These are phyloP conservation scores for Andricus quercusramuli DNA, from an alignment of 2,888 invertebrate genomes.

Conservation along the genomic window DNA sequence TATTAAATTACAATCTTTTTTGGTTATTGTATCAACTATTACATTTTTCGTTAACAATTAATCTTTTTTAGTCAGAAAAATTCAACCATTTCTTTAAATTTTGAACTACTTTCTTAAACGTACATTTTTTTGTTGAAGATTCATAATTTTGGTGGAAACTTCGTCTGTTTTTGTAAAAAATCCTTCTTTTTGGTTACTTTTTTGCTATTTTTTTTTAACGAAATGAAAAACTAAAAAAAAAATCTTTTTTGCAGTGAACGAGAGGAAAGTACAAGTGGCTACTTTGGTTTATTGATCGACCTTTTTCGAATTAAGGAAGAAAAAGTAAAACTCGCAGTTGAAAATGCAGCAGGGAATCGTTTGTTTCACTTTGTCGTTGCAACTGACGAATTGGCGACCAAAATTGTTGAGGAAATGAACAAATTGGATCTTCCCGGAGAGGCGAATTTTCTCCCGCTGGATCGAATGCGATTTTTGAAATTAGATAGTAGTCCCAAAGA, in stretches of 20 bases:
- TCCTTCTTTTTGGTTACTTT: too few species aligned
- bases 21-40: too few species aligned
- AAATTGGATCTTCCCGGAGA: constrained; percentile 6
- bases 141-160: too few species aligned
- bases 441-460: not conserved
- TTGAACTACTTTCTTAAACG: too few species aligned
- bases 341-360: not conserved
- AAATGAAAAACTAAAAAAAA: too few species aligned
- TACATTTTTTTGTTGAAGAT: too few species aligned
- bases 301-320: not conserved
- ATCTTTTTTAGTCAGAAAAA: too few species aligned
- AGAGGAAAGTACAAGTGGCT: not conserved
- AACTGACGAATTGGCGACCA: not conserved
- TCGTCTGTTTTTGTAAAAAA: too few species aligned
- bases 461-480: not conserved
- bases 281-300: not conserved
- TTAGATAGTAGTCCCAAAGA: not conserved
- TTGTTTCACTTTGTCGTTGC: not conserved
- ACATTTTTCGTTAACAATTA: too few species aligned
- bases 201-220: too few species aligned
- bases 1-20: too few species aligned
- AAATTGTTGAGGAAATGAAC: not conserved
- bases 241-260: not conserved
- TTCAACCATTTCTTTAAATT: too few species aligned
- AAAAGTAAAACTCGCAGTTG: not conserved